Conservation (phyloP, 1,140 invertebrate genomes). For the Drosophila orosa region DNA sequence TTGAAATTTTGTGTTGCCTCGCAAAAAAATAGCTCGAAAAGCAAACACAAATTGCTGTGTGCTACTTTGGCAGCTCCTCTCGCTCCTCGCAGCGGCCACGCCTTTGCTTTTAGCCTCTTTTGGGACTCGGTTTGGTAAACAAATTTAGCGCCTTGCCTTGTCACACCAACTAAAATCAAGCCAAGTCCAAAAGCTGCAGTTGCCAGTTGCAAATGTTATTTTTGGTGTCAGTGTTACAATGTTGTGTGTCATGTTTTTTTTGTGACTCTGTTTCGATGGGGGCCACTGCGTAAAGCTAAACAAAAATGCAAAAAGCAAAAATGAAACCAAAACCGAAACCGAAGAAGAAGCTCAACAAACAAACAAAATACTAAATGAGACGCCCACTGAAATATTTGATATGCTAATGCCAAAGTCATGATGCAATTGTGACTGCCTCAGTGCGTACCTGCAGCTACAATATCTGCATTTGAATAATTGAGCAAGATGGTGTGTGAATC, state of each 20-base stretch:
- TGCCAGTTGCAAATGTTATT: constrained; percentile 55
- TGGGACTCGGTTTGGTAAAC: constrained; percentile 63
- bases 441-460: constrained; percentile 24
- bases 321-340: constrained; percentile 1
- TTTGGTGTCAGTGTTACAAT: constrained; percentile 71
- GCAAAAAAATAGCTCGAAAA: constrained; percentile 34
- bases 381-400: constrained; percentile 53
- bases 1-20: constrained; percentile 12
- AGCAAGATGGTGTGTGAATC: constrained; percentile 25
- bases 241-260: constrained; percentile 41
- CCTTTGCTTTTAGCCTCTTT: constrained; percentile 18
- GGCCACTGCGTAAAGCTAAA: constrained; percentile 41
- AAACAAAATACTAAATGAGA: constrained; percentile 28
- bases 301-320: constrained; percentile 1
- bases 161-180: constrained; percentile 65
- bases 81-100: background rate
- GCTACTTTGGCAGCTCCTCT: constrained; percentile 29
- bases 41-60: constrained; percentile 53
- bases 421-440: constrained; percentile 35
- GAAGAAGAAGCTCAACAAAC: constrained; percentile 7
- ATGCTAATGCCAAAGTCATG: constrained; percentile 60
- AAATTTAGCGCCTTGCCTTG: constrained; percentile 75
- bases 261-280: constrained; percentile 27
- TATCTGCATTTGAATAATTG: constrained; percentile 23
- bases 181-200: constrained; percentile 47